Evolutionary conservation across 1,140 invertebrate genomes (phyloP), one percentile per base, ranked within the genome.

Genomic region (Eubasilissa regina): DNA sequence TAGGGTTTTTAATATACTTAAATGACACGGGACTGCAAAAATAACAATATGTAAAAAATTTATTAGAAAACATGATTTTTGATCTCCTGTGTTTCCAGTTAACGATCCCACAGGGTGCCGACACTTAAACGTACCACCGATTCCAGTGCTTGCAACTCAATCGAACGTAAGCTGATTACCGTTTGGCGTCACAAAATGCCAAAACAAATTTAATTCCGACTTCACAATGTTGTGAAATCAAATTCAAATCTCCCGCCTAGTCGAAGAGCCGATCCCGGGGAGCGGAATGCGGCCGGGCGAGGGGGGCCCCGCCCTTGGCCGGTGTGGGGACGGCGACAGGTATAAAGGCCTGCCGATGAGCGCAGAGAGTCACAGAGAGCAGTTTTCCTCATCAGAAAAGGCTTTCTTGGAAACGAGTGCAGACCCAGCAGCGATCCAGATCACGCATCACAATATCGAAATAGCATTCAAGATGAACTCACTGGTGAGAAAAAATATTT

Each of bases 321-420:
- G 13, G 66, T 64, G 66, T 11, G 25, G 66, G 66, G 44, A 7
- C 17, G 17, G n/a, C 45, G 10, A 8, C 21, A 21, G 45, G 15
- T 70, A 70, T 70, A 70, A 70, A 70, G 66, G 17, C 45, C 21
- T 47, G 17, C n/a, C 64, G n/a, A 7, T 45, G 13, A 1, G 11
- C 19, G 19, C 45, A 47, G n/a, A 47, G 47, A 4, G 64, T 17
- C 19, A 70, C 7, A 53, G 77, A 55, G 66, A 72, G 77, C 77
- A 78, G 77, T 78, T 47, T 78, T 78, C 77, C 35, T 19, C 64
- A 6, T 35, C 25, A 25, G 77, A 70, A 78, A 58, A 78, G 77
- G 77, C 77, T 78, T 78, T 78, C 77, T 47, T 17, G 17, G 17
- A 17, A 45, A 17, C 73, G 73, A 75, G 73, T 62, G 21, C 43